phyloP scores from a whole-genome alignment of 2,888 invertebrate species.

The Acleris sparsana region DNA sequence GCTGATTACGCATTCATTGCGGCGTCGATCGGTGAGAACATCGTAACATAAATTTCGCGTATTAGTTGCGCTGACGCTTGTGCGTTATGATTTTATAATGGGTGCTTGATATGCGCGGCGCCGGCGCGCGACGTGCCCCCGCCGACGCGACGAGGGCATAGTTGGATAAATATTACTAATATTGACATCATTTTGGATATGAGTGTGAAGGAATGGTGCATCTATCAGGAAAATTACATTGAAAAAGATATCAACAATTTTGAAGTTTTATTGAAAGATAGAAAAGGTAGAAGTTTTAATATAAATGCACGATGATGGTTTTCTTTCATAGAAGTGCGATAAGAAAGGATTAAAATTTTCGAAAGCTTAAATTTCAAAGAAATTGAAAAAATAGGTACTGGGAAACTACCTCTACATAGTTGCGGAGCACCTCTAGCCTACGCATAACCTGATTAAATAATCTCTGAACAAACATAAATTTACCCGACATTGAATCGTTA shows the following conservation, averaged over 20 bases:
- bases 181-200: conserved; percentile 20
- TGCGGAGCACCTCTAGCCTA: too few relatives aligned
- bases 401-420: too few relatives aligned
- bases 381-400: too few relatives aligned
- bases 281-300: too few relatives aligned
- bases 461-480: not conserved
- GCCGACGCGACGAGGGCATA: conserved; percentile 46
- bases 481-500: not conserved
- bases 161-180: too few relatives aligned
- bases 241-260: not conserved
- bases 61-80: conserved; percentile 81
- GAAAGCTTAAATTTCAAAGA: too few relatives aligned
- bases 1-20: conserved; percentile 74
- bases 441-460: not conserved
- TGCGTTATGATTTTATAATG: conserved; percentile 83
- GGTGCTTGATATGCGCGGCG: conserved; percentile 71
- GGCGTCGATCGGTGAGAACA: conserved; percentile 78
- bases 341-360: too few relatives aligned
- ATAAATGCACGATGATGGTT: too few relatives aligned
- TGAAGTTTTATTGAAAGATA: too few relatives aligned
- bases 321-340: too few relatives aligned
- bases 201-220: conserved; percentile 2
- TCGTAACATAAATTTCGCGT: conserved; percentile 84
- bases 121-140: conserved; percentile 65
- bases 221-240: not conserved